phyloP scores from a whole-genome alignment of 2,888 invertebrate species.

The Hypselothyrea guttata region DNA sequence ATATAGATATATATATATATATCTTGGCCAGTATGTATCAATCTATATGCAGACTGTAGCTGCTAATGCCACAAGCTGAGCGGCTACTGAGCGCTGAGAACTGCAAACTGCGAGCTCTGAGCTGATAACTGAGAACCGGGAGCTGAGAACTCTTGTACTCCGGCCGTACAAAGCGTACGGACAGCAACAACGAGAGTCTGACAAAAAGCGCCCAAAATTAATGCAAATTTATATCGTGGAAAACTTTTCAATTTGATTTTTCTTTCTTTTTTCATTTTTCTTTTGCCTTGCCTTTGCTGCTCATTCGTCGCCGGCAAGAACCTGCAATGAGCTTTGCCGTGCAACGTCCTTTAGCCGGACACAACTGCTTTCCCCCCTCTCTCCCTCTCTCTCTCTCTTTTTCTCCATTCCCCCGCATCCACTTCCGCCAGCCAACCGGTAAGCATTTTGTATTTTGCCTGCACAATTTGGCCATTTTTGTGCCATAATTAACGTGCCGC shows the following conservation, averaged over 20 bases:
- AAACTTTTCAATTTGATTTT: slow-evolving; percentile 73
- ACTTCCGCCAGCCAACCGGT: slow-evolving; percentile 15
- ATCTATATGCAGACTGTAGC: too few relatives aligned
- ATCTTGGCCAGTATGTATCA: not conserved
- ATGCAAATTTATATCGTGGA: slow-evolving; percentile 73
- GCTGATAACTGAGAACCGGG: slow-evolving; percentile 1
- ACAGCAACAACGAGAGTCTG: slow-evolving; percentile 13
- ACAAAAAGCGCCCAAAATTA: slow-evolving; percentile 62
- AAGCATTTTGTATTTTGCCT: slow-evolving; percentile 55
- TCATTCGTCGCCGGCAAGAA: slow-evolving; percentile 34
- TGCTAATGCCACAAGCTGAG: not conserved
- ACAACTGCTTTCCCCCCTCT: slow-evolving; percentile 1
- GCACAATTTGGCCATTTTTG: slow-evolving; percentile 63
- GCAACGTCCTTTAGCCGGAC: slow-evolving; percentile 24
- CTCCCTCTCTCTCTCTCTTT: not conserved
- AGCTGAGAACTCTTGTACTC: slow-evolving; percentile 7
- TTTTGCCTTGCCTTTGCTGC: slow-evolving; percentile 7
- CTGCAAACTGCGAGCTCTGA: slow-evolving; percentile 3
- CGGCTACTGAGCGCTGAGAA: too few relatives aligned
- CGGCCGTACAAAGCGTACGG: not conserved
- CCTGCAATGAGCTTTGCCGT: slow-evolving; percentile 41
- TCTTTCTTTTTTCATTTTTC: slow-evolving; percentile 33
- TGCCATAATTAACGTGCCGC: slow-evolving; percentile 63
- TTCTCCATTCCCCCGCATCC: not conserved
- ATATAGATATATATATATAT: slow-evolving; percentile 13